Conservation (phyloP, 92 coral and sea anemone species). For the Metridium senile region DNA sequence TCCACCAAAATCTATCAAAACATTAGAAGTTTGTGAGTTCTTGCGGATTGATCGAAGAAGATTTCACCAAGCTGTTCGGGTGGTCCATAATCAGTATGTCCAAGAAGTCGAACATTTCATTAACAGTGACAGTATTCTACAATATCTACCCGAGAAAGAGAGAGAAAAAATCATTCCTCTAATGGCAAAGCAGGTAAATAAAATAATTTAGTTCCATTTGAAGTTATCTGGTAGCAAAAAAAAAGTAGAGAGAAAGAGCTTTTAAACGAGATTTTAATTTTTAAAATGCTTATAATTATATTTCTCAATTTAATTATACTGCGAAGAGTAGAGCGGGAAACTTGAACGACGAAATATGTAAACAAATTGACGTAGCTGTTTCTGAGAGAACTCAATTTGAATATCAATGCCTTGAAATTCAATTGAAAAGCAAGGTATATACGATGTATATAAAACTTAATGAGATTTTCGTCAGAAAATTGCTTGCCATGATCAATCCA, state of each 20-base stretch:
- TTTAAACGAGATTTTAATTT: no score
- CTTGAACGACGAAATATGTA: no score
- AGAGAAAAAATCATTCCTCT: slow-evolving; percentile 60
- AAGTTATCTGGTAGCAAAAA: neutral
- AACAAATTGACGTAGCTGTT: no score
- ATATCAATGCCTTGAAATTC: no score
- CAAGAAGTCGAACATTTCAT: slow-evolving; percentile 79
- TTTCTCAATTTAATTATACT: neutral
- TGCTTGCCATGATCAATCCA: no score
- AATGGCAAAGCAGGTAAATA: slow-evolving; percentile 88
- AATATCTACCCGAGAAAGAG: slow-evolving; percentile 68
- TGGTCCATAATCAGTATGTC: slow-evolving; percentile 75
- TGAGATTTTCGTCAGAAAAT: no score
- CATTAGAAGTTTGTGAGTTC: slow-evolving; percentile 77
- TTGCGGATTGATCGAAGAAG: slow-evolving; percentile 78
- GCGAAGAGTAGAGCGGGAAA: no score
- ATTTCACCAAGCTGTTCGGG: slow-evolving; percentile 76
- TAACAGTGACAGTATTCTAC: slow-evolving; percentile 50
- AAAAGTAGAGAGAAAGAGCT: no score
- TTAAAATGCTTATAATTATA: neutral
- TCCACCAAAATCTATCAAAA: slow-evolving; percentile 82
- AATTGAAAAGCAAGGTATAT: no score
- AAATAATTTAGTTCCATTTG: neutral
- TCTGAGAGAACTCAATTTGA: no score
- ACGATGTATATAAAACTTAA: no score